Percentiles rank a stretch among this genome's conserved stretches.
phyloP scores from a whole-genome alignment of 2,797 vertebrate genomes.

The Pseudochromis fuscus region DNA sequence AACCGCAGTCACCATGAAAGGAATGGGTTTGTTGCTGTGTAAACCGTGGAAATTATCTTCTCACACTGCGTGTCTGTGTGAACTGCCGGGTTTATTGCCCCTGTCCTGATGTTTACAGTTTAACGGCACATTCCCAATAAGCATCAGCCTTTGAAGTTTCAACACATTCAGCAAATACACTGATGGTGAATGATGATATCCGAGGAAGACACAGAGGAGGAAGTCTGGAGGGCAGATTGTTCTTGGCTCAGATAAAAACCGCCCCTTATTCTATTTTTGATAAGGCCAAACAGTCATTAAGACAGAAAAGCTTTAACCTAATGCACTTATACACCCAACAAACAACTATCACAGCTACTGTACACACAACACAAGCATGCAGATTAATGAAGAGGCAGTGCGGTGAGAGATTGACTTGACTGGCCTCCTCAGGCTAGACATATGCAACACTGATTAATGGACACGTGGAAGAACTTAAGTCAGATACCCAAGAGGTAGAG shows the following conservation, averaged over 20 bases:
- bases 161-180: slow-evolving; percentile 46
- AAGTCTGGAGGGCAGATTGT: slow-evolving; percentile 7
- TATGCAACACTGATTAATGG: slow-evolving; percentile 52
- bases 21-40: slow-evolving; percentile 49
- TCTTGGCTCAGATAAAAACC: background rate
- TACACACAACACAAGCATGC: slow-evolving; percentile 3
- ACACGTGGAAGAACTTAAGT: slow-evolving; percentile 55
- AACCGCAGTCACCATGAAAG: slow-evolving; percentile 42
- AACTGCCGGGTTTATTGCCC: slow-evolving; percentile 43
- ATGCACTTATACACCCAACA: background rate
- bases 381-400: slow-evolving; percentile 4
- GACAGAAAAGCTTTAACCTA: background rate
- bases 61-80: slow-evolving; percentile 57
- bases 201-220: slow-evolving; percentile 3
- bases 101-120: slow-evolving; percentile 52
- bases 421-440: slow-evolving; percentile 38
- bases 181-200: slow-evolving; percentile 32
- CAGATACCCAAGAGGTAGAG: slow-evolving; percentile 14
- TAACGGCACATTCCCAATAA: slow-evolving; percentile 59
- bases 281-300: slow-evolving; percentile 1
- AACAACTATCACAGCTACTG: background rate
- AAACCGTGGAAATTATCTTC: slow-evolving; percentile 52
- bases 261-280: background rate
- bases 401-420: slow-evolving; percentile 42
- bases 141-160: slow-evolving; percentile 44